Percentiles rank a stretch among this genome's conserved stretches.
phyloP scores from a whole-genome alignment of 2,888 invertebrate genomes.

The Diploptera punctata region DNA sequence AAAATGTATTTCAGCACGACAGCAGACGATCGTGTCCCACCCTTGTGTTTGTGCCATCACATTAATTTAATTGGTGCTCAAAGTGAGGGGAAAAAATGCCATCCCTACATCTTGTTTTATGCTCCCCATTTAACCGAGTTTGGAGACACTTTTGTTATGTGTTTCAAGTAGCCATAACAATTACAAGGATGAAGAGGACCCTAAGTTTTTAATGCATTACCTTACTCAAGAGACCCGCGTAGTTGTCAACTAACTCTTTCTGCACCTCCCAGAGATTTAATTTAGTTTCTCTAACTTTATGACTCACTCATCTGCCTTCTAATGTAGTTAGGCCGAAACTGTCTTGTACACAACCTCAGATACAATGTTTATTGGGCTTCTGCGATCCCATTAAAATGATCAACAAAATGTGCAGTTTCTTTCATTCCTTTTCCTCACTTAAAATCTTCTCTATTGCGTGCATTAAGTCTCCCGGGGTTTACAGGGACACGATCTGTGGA shows the following conservation, averaged over 20 bases:
- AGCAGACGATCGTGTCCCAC: not conserved
- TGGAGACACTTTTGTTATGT: slow-evolving; percentile 32
- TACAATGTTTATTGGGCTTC: no score
- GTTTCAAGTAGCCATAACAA: slow-evolving; percentile 33
- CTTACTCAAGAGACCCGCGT: slow-evolving; percentile 2
- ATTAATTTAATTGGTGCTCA: slow-evolving; percentile 16
- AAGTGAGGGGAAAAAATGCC: slow-evolving; percentile 19
- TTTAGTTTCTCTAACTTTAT: not conserved
- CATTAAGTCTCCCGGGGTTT: no score
- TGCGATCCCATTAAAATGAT: no score
- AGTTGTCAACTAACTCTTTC: not conserved
- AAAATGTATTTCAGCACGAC: not conserved
- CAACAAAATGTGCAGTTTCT: no score
- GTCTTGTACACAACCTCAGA: no score
- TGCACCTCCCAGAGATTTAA: not conserved
- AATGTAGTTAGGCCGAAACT: no score
- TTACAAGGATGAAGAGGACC: slow-evolving; percentile 1
- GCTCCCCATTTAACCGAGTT: slow-evolving; percentile 33
- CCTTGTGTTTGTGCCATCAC: not conserved
- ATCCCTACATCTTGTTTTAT: slow-evolving; percentile 25
- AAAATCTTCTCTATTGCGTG: no score
- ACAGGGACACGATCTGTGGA: no score
- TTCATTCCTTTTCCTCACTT: no score
- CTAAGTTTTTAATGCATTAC: not conserved
- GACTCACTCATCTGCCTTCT: not conserved